These are phyloP conservation scores for Dyspetes luteomarginatus DNA, from an alignment of 2,888 invertebrate genomes.

Conservation along the genomic window DNA sequence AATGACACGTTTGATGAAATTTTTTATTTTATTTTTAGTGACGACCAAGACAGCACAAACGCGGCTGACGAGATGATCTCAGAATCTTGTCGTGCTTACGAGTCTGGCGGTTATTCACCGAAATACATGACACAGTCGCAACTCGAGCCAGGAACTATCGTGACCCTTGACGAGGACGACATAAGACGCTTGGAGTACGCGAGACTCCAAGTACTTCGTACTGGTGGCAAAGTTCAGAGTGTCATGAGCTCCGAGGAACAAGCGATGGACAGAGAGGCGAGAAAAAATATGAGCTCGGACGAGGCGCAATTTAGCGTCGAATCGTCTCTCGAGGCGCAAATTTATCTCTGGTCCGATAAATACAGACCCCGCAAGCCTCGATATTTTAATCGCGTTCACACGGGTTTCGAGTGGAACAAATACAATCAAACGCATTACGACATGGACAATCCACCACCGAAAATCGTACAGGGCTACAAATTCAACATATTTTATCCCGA, in stretches of 20 bases:
- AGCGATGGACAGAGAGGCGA: constrained; percentile 91
- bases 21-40: constrained; percentile 69
- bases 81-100: constrained; percentile 88
- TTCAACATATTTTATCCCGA: constrained; percentile 99
- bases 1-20: background rate
- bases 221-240: constrained; percentile 86
- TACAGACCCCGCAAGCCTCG: constrained; percentile 98
- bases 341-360: constrained; percentile 98
- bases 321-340: constrained; percentile 92
- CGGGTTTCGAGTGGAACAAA: constrained; percentile 99
- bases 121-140: constrained; percentile 86
- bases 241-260: constrained; percentile 85
- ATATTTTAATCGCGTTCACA: constrained; percentile 98
- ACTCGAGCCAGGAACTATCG: constrained; percentile 90
- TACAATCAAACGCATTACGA: constrained; percentile 99
- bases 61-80: constrained; percentile 84
- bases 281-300: constrained; percentile 93
- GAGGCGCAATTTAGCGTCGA: constrained; percentile 97
- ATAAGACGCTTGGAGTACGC: constrained; percentile 89
- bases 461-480: constrained; percentile 99
- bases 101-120: constrained; percentile 94
- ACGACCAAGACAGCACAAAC: constrained; percentile 74
- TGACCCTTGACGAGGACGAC: constrained; percentile 91
- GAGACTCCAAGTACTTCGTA: constrained; percentile 87
- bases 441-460: constrained; percentile 99